A percentile compares a stretch with the other conserved stretches of the same genome.
Conservation (phyloP, 2,888 invertebrate genomes). For the Monopis laevigella region DNA sequence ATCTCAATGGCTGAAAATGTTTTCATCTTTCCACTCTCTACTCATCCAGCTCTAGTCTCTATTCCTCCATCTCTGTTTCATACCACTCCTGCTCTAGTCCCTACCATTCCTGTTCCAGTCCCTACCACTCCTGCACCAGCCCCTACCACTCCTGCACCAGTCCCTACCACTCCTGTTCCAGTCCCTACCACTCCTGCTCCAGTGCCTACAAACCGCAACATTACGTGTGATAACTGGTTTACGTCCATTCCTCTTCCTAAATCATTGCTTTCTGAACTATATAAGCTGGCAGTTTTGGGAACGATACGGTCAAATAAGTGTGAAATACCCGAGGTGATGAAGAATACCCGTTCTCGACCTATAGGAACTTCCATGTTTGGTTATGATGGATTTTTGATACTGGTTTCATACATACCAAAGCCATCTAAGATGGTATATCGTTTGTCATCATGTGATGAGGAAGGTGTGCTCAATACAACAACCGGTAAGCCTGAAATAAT, state of each 20-base stretch:
- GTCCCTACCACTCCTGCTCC: too few species aligned
- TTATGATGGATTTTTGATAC: conserved; percentile 15
- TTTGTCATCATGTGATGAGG: conserved; percentile 18
- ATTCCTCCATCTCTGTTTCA: too few species aligned
- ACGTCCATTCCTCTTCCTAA: conserved; percentile 24
- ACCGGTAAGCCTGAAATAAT: conserved; percentile 21
- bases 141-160: too few species aligned
- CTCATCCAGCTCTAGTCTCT: too few species aligned
- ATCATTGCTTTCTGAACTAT: conserved; percentile 24
- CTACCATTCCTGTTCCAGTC: too few species aligned
- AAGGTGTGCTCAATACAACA: conserved; percentile 14
- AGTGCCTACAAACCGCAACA: conserved; percentile 15
- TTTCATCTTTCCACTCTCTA: too few species aligned
- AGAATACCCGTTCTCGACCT: conserved; percentile 11
- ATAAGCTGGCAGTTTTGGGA: conserved; percentile 27
- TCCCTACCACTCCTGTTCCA: too few species aligned
- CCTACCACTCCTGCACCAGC: too few species aligned
- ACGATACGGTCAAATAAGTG: conserved; percentile 25
- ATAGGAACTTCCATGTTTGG: conserved; percentile 17
- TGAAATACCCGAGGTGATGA: conserved; percentile 22
- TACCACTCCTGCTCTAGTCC: too few species aligned
- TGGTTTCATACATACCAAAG: conserved; percentile 18
- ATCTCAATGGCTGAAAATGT: too few species aligned
- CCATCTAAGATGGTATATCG: conserved; percentile 17
- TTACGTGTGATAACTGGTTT: conserved; percentile 26